Evolutionary conservation across 1,140 invertebrate genomes (phyloP).

Genomic region (Oryctes rhinoceros): DNA sequence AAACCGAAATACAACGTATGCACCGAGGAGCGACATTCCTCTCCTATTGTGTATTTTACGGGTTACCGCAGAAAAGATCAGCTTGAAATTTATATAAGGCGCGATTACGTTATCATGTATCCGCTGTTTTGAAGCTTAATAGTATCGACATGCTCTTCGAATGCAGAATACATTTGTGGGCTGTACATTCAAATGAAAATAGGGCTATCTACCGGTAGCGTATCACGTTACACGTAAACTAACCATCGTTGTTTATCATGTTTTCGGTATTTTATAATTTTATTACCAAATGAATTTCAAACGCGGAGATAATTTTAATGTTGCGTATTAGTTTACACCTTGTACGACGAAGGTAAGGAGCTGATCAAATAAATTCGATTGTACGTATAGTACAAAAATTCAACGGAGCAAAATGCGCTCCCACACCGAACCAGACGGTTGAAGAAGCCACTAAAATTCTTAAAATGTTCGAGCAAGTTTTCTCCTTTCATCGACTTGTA

Average conservation of each 20-base stretch:
- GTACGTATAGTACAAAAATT: background rate
- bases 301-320: background rate
- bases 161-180: background rate
- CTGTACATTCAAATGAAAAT: background rate
- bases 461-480: slow-evolving; percentile 17
- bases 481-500: background rate
- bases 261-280: background rate
- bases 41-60: too few species aligned
- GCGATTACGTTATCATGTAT: background rate
- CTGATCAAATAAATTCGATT: too few species aligned
- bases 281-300: background rate
- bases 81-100: background rate
- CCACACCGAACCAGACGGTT: background rate
- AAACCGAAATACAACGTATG: background rate
- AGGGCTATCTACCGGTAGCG: background rate
- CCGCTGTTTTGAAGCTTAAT: background rate
- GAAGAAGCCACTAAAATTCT: slow-evolving; percentile 35
- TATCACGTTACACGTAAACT: background rate
- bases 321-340: background rate
- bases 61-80: too few species aligned
- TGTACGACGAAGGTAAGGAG: too few species aligned
- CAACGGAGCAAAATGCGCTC: background rate
- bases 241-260: background rate
- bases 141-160: background rate
- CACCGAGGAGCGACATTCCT: too few species aligned